A percentile compares a stretch with the other conserved stretches of the same genome.
Conservation (phyloP, 2,797 vertebrate species). For the Hozukius guyotensis region DNA sequence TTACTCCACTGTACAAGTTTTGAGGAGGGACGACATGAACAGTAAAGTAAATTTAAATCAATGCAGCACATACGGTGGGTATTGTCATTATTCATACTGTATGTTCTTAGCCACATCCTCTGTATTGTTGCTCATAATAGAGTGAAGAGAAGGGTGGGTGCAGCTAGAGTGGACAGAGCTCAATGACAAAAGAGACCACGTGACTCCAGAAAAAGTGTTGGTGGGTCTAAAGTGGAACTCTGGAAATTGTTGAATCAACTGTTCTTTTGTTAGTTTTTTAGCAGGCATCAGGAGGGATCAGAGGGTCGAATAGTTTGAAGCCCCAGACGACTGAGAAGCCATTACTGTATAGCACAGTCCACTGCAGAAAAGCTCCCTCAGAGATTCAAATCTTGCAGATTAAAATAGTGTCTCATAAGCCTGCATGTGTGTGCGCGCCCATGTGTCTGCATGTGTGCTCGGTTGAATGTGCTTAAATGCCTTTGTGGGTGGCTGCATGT, state of each 20-base stretch:
- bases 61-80: background rate
- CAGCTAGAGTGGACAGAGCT: constrained; percentile 33
- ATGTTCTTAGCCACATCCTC: background rate
- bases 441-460: constrained; percentile 6
- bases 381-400: constrained; percentile 70
- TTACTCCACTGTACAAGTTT: background rate
- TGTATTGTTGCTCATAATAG: constrained; percentile 13
- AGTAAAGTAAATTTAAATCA: background rate
- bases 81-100: background rate
- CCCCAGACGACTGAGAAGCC: constrained; percentile 58
- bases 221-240: constrained; percentile 35
- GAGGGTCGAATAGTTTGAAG: constrained; percentile 61
- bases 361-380: constrained; percentile 59
- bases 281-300: constrained; percentile 67
- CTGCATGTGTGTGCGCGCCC: constrained; percentile 18
- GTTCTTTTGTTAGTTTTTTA: constrained; percentile 66
- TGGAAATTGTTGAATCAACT: constrained; percentile 73
- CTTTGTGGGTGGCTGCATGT: constrained; percentile 55
- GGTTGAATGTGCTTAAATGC: constrained; percentile 32
- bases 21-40: background rate
- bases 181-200: constrained; percentile 43
- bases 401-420: constrained; percentile 64
- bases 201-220: constrained; percentile 35
- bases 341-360: constrained; percentile 63
- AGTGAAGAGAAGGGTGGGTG: background rate